Evolutionary conservation across 2,113 vertebrate genomes (phyloP).

Genomic region (Ameiurus melas): DNA sequence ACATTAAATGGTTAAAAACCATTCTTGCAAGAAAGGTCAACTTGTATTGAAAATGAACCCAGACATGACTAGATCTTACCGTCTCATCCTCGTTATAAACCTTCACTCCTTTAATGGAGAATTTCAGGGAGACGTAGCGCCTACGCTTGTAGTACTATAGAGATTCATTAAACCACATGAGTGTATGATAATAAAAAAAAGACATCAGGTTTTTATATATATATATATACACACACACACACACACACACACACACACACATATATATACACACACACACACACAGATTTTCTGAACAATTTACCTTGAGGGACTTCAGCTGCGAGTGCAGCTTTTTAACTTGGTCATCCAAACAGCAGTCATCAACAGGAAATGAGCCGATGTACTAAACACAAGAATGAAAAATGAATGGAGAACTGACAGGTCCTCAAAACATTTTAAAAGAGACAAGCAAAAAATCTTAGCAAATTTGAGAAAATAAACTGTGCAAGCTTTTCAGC

Average conservation of each 20-base stretch:
- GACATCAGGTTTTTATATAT: no score
- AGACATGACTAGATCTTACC: conserved; percentile 61
- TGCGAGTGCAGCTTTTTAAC: conserved; percentile 77
- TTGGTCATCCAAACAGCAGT: conserved; percentile 79
- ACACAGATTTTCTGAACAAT: not conserved
- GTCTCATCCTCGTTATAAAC: conserved; percentile 86
- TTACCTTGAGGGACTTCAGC: conserved; percentile 81
- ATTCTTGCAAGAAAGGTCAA: not conserved
- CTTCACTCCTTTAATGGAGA: conserved; percentile 90
- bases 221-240: no score
- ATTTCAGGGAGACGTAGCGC: conserved; percentile 80
- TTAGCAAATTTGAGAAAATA: not conserved
- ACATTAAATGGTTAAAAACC: not conserved
- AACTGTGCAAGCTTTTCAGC: not conserved
- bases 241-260: no score
- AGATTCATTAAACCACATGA: not conserved
- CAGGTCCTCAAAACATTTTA: not conserved
- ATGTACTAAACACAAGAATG: conserved; percentile 76
- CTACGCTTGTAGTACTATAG: conserved; percentile 76
- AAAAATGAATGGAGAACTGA: not conserved
- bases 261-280: no score
- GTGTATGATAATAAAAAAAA: not conserved
- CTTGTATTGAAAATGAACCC: not conserved
- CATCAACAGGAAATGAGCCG: conserved; percentile 86
- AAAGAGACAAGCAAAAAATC: not conserved